Evolutionary conservation across 2,888 invertebrate species (phyloP).

Genomic region (Metopia argyrocephala): DNA sequence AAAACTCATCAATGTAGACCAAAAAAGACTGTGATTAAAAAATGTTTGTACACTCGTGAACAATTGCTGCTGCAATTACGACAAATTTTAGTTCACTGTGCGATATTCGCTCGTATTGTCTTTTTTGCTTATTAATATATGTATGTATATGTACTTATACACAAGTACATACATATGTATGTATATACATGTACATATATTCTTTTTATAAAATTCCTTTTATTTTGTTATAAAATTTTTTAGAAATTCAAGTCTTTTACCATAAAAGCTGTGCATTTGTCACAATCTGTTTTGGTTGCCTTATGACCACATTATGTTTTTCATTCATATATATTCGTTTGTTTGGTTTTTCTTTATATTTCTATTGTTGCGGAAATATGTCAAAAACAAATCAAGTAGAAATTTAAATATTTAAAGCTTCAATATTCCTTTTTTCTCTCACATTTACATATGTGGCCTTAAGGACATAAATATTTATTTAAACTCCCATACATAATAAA

Average conservation of each 20-base stretch:
- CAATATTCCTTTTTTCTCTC: background rate
- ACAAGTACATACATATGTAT: too few relatives aligned
- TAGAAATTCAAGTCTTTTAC: background rate
- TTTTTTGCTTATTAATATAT: too few relatives aligned
- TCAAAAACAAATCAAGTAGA: conserved; percentile 51
- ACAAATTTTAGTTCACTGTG: too few relatives aligned
- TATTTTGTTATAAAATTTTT: conserved; percentile 7
- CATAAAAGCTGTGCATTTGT: conserved; percentile 36
- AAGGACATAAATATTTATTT: background rate
- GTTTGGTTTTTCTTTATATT: background rate
- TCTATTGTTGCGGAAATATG: conserved; percentile 41
- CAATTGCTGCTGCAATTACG: too few relatives aligned
- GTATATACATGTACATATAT: background rate
- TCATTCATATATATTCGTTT: background rate
- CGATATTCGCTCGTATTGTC: too few relatives aligned
- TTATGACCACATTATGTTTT: conserved; percentile 52
- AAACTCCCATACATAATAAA: too few relatives aligned
- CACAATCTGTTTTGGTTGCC: conserved; percentile 25
- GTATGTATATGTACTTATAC: too few relatives aligned
- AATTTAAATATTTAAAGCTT: conserved; percentile 2
- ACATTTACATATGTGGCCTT: background rate
- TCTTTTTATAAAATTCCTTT: conserved; percentile 9
- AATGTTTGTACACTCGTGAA: too few relatives aligned
- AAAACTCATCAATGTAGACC: too few relatives aligned
- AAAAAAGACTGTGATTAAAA: too few relatives aligned